phyloP scores from a whole-genome alignment of 2,888 invertebrate genomes.

The Leistus spinibarbis region DNA sequence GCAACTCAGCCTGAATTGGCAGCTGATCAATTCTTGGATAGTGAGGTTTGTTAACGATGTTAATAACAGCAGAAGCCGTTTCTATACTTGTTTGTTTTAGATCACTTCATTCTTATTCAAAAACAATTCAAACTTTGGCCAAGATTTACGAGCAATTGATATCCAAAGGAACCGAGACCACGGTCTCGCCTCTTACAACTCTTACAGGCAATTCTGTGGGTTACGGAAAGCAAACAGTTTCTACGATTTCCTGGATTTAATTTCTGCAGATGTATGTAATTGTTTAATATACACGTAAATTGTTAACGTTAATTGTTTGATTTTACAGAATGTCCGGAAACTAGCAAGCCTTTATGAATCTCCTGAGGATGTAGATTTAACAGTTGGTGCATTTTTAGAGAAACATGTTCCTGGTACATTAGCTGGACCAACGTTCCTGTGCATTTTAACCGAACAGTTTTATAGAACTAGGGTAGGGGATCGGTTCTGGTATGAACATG shows the following conservation, averaged over 20 bases:
- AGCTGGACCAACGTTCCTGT: constrained; percentile 86
- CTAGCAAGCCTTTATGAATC: constrained; percentile 69
- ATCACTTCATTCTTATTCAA: constrained; percentile 72
- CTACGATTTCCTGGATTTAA: constrained; percentile 72
- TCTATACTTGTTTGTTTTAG: constrained; percentile 53
- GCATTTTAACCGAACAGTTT: constrained; percentile 87
- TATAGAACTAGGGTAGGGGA: constrained; percentile 84
- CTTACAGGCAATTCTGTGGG: constrained; percentile 78
- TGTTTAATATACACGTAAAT: not conserved
- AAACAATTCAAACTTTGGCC: constrained; percentile 74
- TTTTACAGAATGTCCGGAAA: constrained; percentile 67
- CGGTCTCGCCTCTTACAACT: constrained; percentile 79
- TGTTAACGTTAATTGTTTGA: not conserved
- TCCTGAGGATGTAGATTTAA: constrained; percentile 84
- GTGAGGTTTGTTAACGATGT: constrained; percentile 66
- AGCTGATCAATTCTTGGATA: constrained; percentile 78
- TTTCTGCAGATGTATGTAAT: constrained; percentile 64
- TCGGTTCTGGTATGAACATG: constrained; percentile 73
- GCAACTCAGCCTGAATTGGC: constrained; percentile 76
- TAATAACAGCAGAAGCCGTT: not conserved
- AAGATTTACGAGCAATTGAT: constrained; percentile 80
- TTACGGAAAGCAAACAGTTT: constrained; percentile 71
- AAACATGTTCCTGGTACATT: constrained; percentile 75
- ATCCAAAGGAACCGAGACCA: constrained; percentile 89
- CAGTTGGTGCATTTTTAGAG: constrained; percentile 84